A percentile compares a stretch with the other conserved stretches of the same genome.
Conservation (phyloP, 2,113 vertebrate species). For the Ptychochromis oligacanthus region DNA sequence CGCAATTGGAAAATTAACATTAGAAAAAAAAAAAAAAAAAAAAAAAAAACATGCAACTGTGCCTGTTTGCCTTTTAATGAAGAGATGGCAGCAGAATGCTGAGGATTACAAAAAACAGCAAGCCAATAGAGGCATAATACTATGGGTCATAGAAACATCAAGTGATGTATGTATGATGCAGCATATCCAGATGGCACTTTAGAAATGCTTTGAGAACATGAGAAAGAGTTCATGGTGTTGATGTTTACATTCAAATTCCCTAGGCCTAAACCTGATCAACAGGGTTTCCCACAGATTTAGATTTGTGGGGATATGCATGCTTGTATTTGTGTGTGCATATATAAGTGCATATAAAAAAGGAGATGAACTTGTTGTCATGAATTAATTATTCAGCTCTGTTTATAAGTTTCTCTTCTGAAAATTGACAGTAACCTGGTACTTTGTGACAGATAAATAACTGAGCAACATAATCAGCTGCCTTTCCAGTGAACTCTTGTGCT, state of each 20-base stretch:
- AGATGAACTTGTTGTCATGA: accelerated
- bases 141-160: not conserved
- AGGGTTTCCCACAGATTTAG: not conserved
- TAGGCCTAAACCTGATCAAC: not conserved
- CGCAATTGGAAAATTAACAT: too few species aligned
- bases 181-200: not conserved
- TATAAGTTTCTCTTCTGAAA: not conserved
- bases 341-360: accelerated
- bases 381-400: not conserved
- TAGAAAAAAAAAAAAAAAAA: too few species aligned
- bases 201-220: accelerated
- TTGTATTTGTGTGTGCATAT: not conserved
- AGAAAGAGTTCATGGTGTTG: not conserved
- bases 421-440: not conserved
- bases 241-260: not conserved
- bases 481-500: not conserved
- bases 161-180: not conserved
- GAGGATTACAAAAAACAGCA: not conserved
- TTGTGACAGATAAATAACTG: not conserved
- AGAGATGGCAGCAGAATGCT: not conserved
- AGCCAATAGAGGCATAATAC: not conserved
- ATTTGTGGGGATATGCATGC: accelerated
- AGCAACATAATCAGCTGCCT: not conserved
- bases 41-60: not conserved
- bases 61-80: not conserved